Base-by-base conservation (phyloP, 2,888 invertebrate genomes). In the Trimorus sp. region DNA sequence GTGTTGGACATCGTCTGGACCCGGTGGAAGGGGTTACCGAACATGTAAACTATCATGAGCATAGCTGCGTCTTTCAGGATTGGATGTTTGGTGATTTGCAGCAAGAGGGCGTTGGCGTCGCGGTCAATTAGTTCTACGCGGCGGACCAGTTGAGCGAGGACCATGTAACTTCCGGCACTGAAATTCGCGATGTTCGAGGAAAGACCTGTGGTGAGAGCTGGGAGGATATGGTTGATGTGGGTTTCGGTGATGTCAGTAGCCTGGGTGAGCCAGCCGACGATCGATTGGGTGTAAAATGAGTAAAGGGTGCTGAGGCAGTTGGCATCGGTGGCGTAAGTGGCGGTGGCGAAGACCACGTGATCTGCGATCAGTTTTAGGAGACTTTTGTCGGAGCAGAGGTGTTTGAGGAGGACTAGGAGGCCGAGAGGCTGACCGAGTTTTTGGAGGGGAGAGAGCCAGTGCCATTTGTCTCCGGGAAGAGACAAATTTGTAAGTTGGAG, bases 251-350 rank as follows among this genome's bases (percentile, higher is more conserved):
- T 88, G 70, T 91, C 89, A 53, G 93, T 89, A 0, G 93, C 92
- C 48, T 93, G 92, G 78, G 96, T 94, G 11, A 97, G 92, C 42
- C 94, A 94, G 4, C 96, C 97, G 45, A 96, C 93, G 0, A 96
- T 92, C 0, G 95, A 94, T 12, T 96, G 95, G 65, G 96, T 95
- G 89, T 96, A 97, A 91, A 98, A 98, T 8, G 96, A 96, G 88
- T 96, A 95, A 1, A 96, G 93, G 0, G 96, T 95, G 68, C 94
- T 95, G 9, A 97, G 91, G 49, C 94, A 92, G 49, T 93, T 91
- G 0, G 95, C 94, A 79, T 94, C 92, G 3, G 93, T 92, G 0
- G 93, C 93, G 89, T 94, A 94, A 80, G 93, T 93, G 66, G 94
- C 93, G 0, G 96, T 93, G 1, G 94, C 93, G 45, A 92, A 90